Evolutionary conservation across 2,113 vertebrate genomes (phyloP).

Genomic region (Geococcyx californianus): DNA sequence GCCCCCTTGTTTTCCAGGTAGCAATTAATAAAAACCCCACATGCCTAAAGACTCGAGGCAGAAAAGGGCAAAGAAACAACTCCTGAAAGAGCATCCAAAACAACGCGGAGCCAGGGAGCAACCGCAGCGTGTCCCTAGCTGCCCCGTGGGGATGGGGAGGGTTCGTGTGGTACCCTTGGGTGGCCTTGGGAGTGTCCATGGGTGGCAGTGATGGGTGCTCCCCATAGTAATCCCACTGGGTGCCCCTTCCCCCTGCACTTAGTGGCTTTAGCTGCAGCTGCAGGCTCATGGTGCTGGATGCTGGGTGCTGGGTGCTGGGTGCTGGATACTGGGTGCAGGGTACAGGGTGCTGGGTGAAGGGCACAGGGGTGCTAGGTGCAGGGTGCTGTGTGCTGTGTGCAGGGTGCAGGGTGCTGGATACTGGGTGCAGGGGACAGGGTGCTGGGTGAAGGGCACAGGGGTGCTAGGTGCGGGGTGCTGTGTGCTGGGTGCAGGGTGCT

Average conservation of each 20-base stretch:
- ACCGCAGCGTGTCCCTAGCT: not conserved
- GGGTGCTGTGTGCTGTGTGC: not conserved
- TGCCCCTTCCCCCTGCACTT: slow-evolving; percentile 51
- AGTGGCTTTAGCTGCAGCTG: slow-evolving; percentile 76
- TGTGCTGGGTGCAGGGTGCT: too few relatives aligned
- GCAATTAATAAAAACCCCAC: not conserved
- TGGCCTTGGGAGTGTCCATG: not conserved
- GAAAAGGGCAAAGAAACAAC: not conserved
- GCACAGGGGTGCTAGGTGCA: too few relatives aligned
- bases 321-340: too few relatives aligned
- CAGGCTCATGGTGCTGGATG: slow-evolving; percentile 73
- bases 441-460: too few relatives aligned
- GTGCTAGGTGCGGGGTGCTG: too few relatives aligned
- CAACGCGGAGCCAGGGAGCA: not conserved
- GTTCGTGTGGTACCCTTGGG: not conserved
- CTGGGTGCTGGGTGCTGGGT: not conserved
- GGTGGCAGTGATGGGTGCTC: not conserved
- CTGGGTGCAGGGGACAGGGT: too few relatives aligned
- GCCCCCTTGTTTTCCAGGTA: not conserved
- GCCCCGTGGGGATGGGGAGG: not conserved
- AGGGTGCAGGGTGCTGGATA: not conserved
- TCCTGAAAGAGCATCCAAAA: not conserved
- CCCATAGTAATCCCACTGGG: rapidly evolving
- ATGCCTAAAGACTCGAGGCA: not conserved
- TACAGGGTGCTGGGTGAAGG: too few relatives aligned